Base-by-base conservation (phyloP, 2,888 invertebrate genomes). In the Rotaria macrura region DNA sequence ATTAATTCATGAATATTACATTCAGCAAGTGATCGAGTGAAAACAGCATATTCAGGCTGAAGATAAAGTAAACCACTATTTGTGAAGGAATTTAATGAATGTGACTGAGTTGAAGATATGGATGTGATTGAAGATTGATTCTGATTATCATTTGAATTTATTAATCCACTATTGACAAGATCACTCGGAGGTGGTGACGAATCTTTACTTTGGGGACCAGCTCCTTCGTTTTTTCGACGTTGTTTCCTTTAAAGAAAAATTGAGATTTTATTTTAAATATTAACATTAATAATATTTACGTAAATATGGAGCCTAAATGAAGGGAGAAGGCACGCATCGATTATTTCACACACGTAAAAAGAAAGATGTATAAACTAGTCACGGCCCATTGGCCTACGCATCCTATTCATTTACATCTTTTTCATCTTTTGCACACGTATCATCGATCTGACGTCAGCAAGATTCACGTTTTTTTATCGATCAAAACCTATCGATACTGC, bases 1-100 rank as follows among this genome's bases (percentile, higher is more conserved):
- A 97, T 96, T 91, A 98, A 93, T 92, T 95, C 94, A 91, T 94
- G 94, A 93, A 98, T 94, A 93, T 97, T 96, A 91, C 95, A 94
- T 92, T 97, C 96, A 89, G 95, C 95, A 91, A 96, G 43, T 79
- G 79, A 40, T 40, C 79, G 79, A 10, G 79, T 79, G n/a, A 79
- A 79, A 12, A 79, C 14, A n/a, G 79, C 79, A 79, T 79, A 40
- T 79, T 79, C 79, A 14, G 79, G 79, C n/a, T n/a, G 79, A n/a
- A 79, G n/a, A 79, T 79, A 79, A 25, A n/a, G 40, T 79, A 43
- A 43, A 43, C 25, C 25, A 25, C 7, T 9, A 43, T 79, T 20
- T n/a, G 0, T 79, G 25, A 25, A n/a, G 0, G 79, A 43, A 79
- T 23, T 10, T 25, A n/a, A 25, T n/a, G 40, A 25, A 79, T 79